Evolutionary conservation across 1,140 invertebrate genomes (phyloP).

Genomic region (Spodoptera litura): DNA sequence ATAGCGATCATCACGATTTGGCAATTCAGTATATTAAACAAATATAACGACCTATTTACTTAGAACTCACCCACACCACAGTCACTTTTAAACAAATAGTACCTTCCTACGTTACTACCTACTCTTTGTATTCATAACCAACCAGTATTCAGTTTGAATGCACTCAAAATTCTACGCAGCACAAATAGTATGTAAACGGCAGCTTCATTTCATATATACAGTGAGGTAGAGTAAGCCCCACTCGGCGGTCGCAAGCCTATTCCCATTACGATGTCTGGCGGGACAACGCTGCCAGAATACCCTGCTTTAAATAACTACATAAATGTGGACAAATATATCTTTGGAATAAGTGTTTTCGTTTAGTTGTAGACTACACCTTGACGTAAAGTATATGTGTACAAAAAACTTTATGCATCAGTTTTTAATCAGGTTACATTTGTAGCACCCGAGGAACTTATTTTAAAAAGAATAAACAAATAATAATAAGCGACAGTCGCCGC

Average conservation of each 20-base stretch:
- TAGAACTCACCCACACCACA: too few relatives aligned
- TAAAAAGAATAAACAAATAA: too few relatives aligned
- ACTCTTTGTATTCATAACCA: background rate
- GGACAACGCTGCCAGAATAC: constrained; percentile 16
- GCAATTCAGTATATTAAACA: too few relatives aligned
- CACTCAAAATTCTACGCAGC: background rate
- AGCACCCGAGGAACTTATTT: too few relatives aligned
- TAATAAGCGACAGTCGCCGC: too few relatives aligned
- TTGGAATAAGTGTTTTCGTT: background rate
- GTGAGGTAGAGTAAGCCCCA: constrained; percentile 26
- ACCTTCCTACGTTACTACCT: too few relatives aligned
- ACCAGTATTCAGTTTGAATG: constrained; percentile 2
- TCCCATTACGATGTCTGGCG: constrained; percentile 44
- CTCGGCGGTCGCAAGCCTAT: constrained; percentile 26
- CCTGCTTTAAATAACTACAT: constrained; percentile 7
- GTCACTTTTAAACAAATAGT: too few relatives aligned
- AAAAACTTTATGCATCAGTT: too few relatives aligned
- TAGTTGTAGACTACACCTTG: background rate
- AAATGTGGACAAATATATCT: constrained; percentile 1
- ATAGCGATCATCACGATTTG: too few relatives aligned
- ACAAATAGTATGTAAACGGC: constrained; percentile 14
- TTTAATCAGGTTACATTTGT: too few relatives aligned
- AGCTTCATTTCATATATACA: constrained; percentile 34
- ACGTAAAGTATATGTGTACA: background rate
- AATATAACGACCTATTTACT: too few relatives aligned